These are phyloP conservation scores for Phytoseiulus persimilis DNA, from an alignment of 2,888 invertebrate species.

Conservation along the genomic window DNA sequence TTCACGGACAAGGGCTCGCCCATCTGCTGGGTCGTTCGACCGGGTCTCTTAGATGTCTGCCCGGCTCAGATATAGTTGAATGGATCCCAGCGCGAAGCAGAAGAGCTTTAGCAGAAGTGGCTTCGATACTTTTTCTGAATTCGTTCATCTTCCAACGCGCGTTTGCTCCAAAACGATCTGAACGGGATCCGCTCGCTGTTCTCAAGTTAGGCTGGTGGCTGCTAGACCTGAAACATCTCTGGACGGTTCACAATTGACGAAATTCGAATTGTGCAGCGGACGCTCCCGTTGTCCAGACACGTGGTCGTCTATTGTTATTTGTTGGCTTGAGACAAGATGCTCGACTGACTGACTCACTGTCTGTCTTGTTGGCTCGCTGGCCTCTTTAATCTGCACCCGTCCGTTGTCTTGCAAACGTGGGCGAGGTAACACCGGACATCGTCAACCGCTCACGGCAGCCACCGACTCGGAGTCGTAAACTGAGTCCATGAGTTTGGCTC, in stretches of 20 bases:
- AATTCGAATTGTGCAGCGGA: not conserved
- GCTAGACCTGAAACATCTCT: not conserved
- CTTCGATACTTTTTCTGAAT: not conserved
- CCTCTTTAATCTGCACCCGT: not conserved
- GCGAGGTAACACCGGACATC: not conserved
- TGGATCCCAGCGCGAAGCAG: not conserved
- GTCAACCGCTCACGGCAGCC: not conserved
- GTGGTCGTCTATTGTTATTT: not conserved
- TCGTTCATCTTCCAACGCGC: not conserved
- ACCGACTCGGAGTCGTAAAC: not conserved
- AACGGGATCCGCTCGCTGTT: not conserved
- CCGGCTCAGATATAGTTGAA: not conserved
- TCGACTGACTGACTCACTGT: not conserved
- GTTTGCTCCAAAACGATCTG: not conserved
- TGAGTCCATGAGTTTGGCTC: not conserved
- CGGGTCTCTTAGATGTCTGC: not conserved
- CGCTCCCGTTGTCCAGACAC: not conserved
- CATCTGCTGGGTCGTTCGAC: not conserved
- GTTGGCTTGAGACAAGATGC: not conserved
- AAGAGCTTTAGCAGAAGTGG: not conserved
- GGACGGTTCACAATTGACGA: not conserved
- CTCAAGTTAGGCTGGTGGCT: not conserved
- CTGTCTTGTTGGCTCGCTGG: not conserved
- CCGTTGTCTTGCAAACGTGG: not conserved
- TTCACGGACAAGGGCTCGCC: not conserved